Evolutionary conservation across 2,113 vertebrate genomes (phyloP).

Genomic region (Sorex fumeus): DNA sequence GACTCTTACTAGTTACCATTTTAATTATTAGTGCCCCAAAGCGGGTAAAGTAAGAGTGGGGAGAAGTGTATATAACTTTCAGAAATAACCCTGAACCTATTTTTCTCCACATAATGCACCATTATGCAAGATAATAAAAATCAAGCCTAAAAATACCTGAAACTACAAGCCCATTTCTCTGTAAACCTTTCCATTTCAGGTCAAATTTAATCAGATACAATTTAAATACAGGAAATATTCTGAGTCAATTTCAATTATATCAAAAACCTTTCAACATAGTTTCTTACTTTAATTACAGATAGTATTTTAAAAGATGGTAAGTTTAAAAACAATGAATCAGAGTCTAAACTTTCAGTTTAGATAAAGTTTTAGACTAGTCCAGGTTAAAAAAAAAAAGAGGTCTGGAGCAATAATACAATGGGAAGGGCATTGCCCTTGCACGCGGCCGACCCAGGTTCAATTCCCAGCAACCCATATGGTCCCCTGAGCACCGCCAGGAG

Average conservation of each 20-base stretch:
- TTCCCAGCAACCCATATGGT: too few relatives aligned
- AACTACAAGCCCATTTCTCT: background rate
- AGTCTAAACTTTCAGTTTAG: too few relatives aligned
- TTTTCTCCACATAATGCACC: background rate
- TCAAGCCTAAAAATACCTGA: constrained; percentile 11
- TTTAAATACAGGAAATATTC: constrained; percentile 4
- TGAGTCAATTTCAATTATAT: background rate
- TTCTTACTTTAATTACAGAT: constrained; percentile 14
- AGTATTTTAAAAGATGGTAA: constrained; percentile 36
- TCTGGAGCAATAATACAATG: too few relatives aligned
- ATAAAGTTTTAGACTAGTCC: background rate
- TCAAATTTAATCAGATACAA: background rate
- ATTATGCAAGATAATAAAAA: constrained; percentile 38
- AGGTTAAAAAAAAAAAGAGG: too few relatives aligned
- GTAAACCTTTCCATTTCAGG: constrained; percentile 43
- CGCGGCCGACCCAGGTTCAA: too few relatives aligned
- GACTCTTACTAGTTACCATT: too few relatives aligned
- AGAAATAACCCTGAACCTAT: constrained; percentile 25
- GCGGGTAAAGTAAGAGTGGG: background rate
- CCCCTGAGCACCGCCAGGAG: too few relatives aligned
- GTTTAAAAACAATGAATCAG: background rate
- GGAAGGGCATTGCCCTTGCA: too few relatives aligned
- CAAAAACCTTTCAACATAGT: constrained; percentile 42
- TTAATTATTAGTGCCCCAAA: background rate
- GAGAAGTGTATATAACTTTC: constrained; percentile 3